Percentiles rank a stretch among this genome's conserved stretches.
Conservation (phyloP, 2,888 invertebrate species). For the Hirudinaria manillensis region DNA sequence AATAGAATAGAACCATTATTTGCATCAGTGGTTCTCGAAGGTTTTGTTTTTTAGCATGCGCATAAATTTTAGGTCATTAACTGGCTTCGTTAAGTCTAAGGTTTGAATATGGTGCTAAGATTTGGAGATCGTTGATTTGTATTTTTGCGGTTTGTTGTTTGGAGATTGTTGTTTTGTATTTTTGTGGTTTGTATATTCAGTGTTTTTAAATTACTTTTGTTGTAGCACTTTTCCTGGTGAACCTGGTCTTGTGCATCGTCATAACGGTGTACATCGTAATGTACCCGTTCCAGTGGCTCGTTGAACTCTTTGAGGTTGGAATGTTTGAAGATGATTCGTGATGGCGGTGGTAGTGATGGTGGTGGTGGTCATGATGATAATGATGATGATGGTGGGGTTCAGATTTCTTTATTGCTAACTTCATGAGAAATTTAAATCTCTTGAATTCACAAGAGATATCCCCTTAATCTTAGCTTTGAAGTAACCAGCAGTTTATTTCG, state of each 20-base stretch:
- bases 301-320: conserved; percentile 50
- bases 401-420: background rate
- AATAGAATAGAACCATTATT: too few species aligned
- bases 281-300: conserved; percentile 50
- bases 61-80: too few species aligned
- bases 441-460: background rate
- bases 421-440: background rate
- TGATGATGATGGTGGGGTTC: background rate
- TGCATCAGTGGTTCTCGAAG: too few species aligned
- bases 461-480: background rate
- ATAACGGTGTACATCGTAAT: conserved; percentile 62
- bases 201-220: conserved; percentile 40
- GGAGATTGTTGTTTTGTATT: background rate
- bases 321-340: background rate
- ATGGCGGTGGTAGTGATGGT: background rate
- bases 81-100: too few species aligned
- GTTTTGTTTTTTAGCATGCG: too few species aligned
- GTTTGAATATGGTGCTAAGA: too few species aligned
- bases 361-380: background rate
- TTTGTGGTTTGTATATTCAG: background rate
- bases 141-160: background rate
- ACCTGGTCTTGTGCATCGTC: conserved; percentile 59
- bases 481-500: background rate
- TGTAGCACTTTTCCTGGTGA: conserved; percentile 62
- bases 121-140: too few species aligned